Evolutionary conservation across 2,113 vertebrate species (phyloP), one percentile per base, ranked within the genome.

Genomic region (Syngnathus floridae): DNA sequence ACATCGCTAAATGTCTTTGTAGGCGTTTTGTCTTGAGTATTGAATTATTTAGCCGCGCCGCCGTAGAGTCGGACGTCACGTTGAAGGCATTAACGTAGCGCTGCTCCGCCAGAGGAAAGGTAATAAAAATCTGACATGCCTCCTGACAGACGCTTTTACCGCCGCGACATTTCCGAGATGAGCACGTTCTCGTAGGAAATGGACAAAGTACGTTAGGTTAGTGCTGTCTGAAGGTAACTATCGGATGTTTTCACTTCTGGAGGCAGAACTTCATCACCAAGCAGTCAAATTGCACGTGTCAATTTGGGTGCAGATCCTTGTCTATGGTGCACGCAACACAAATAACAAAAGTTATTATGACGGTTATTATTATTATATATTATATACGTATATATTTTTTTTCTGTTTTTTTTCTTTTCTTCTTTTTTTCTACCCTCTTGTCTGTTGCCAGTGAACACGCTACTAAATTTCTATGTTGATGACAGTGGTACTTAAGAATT

Each of bases 41-140:
- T 87, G 83, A 88, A 92, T 92, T 86, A 93, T 93, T 94, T 91
- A 93, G 88, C 77, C 79, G 75, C 74, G 65, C 87, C 76, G 85
- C 86, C 88, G 87, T 86, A 79, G 81, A 87, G 80, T 89, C 77
- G 59, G 56, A 36, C 36, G 22, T 31, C 72, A 77, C 82, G 82
- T 90, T 89, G 82, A 84, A 82, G 87, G 76, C 83, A 82, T 85
- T 88, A 86, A 86, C 78, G 79, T 74, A 78, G 86, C 83, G 63
- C 90, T 67, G 90, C 87, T 89, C 74, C 74, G 31, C 80, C 82
- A 65, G 90, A 91, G 90, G 91, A 90, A 90, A 86, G 84, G 87
- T 88, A 86, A 87, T 88, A 90, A 90, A 91, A 84, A 86, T 91
- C 88, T 90, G 90, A 91, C 43, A 46, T 16, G 43, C 43, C 6